These are phyloP conservation scores for Ephydatia muelleri DNA, from an alignment of 37 sponge, comb jelly and placozoan genomes.

Conservation along the genomic window DNA sequence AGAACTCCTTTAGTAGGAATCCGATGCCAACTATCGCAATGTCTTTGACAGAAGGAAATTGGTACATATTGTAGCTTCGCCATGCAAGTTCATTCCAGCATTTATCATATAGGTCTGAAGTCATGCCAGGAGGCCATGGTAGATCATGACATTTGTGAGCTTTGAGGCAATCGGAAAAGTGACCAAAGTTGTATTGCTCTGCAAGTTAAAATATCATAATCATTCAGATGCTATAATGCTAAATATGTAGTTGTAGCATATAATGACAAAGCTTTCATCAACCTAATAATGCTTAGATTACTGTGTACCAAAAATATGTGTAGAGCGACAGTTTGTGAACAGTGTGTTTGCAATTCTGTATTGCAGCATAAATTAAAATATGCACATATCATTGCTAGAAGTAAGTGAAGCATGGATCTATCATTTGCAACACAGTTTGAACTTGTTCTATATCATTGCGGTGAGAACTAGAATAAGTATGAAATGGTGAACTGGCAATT, in stretches of 20 bases:
- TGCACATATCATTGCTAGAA: too few species aligned
- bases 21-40: constrained; percentile 49
- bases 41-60: constrained; percentile 38
- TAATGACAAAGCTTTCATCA: background rate
- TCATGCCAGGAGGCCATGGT: constrained; percentile 45
- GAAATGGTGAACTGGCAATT: too few species aligned
- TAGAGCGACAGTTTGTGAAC: too few species aligned
- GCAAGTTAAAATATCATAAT: too few species aligned
- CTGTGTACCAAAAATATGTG: too few species aligned
- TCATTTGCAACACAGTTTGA: too few species aligned
- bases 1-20: constrained; percentile 41
- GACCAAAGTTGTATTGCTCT: constrained; percentile 15
- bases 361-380: too few species aligned
- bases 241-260: background rate
- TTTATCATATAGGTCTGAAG: constrained; percentile 12
- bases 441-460: too few species aligned
- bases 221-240: too few species aligned
- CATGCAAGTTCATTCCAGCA: constrained; percentile 24
- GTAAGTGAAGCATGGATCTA: too few species aligned
- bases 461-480: too few species aligned
- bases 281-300: background rate
- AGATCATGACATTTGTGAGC: constrained; percentile 39
- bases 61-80: constrained; percentile 20
- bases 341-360: too few species aligned
- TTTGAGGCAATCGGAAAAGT: constrained; percentile 38